Percentiles rank a stretch among this genome's conserved stretches.
These are phyloP conservation scores for Molossus alvarezi DNA, from an alignment of 2,797 vertebrate genomes.

Conservation along the genomic window DNA sequence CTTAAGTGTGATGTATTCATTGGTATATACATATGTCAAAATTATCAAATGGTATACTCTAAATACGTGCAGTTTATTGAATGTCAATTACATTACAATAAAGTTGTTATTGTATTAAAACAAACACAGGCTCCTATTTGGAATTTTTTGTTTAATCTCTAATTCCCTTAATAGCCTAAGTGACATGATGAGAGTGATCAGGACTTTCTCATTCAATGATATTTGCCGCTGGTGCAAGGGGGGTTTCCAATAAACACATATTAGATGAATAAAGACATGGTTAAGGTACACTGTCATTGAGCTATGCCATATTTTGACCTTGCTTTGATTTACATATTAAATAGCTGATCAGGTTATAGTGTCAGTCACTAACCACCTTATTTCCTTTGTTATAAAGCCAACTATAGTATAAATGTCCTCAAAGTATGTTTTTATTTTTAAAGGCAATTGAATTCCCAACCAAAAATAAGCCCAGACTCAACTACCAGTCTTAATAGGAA, in stretches of 20 bases:
- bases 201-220: neutral
- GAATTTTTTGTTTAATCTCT: conserved; percentile 38
- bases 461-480: conserved; percentile 65
- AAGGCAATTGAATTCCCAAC: conserved; percentile 9
- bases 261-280: conserved; percentile 4
- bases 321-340: conserved; percentile 45
- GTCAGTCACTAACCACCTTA: conserved; percentile 25
- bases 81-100: neutral
- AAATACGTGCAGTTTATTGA: conserved; percentile 8
- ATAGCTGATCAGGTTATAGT: neutral
- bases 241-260: conserved; percentile 20
- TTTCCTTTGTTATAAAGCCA: conserved; percentile 55
- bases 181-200: neutral
- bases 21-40: neutral
- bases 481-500: conserved; percentile 74
- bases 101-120: neutral
- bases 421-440: conserved; percentile 64
- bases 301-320: conserved; percentile 6
- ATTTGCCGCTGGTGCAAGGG: neutral
- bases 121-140: neutral
- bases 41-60: neutral
- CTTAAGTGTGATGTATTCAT: neutral
- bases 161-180: neutral
- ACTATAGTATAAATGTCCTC: conserved; percentile 43
- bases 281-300: neutral